Evolutionary conservation across 2,888 invertebrate genomes (phyloP).

Genomic region (Creontiades dilutus): DNA sequence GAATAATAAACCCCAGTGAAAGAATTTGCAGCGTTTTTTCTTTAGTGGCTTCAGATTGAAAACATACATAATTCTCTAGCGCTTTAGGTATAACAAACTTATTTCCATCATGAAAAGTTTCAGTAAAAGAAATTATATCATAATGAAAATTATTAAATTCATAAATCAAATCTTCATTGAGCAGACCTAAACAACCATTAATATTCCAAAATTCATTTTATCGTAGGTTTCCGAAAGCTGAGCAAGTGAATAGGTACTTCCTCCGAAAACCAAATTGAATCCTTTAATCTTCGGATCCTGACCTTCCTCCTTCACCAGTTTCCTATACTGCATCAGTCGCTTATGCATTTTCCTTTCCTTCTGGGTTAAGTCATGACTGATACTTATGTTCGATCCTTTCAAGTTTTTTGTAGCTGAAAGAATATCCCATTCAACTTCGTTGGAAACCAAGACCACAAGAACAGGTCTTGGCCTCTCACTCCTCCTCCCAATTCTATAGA

Average conservation of each 20-base stretch:
- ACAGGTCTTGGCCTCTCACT: not conserved
- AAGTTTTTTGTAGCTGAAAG: slow-evolving; percentile 12
- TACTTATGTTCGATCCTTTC: slow-evolving; percentile 7
- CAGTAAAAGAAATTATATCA: slow-evolving; percentile 16
- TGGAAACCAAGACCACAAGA: not conserved
- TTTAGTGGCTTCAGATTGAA: no score
- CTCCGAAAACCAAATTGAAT: not conserved
- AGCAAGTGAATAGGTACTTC: not conserved
- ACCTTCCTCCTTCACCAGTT: not conserved
- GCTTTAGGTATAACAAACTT: not conserved
- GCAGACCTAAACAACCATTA: not conserved
- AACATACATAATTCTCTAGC: no score
- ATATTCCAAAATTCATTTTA: slow-evolving; percentile 3
- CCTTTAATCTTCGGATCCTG: slow-evolving; percentile 29
- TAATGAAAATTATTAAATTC: not conserved
- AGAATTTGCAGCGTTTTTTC: no score
- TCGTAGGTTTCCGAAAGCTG: slow-evolving; percentile 7
- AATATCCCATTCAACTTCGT: not conserved
- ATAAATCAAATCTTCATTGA: no score
- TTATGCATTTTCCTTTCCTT: slow-evolving; percentile 5
- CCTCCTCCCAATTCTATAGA: not conserved
- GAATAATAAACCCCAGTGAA: no score
- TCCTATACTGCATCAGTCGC: not conserved
- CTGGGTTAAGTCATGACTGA: not conserved
- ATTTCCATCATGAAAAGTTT: not conserved